phyloP scores from a whole-genome alignment of 64 coral and sea anemone species.

The Pocillopora damicornis region DNA sequence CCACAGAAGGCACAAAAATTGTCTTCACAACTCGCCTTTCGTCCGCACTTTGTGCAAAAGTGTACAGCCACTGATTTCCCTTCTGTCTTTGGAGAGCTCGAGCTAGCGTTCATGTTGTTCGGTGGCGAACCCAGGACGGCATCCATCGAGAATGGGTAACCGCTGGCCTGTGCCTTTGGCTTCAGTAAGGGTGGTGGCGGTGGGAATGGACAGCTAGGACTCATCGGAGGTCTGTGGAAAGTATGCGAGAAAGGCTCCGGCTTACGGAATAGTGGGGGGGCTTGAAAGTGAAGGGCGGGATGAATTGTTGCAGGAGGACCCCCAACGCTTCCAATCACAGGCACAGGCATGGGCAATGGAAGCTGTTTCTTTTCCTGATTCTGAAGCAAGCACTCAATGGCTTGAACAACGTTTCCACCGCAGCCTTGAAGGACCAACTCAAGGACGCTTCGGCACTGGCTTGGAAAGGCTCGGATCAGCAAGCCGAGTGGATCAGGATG shows the following conservation, averaged over 20 bases:
- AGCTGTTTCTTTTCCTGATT: slow-evolving; percentile 80
- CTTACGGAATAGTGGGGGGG: slow-evolving; percentile 71
- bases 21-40: slow-evolving; percentile 59
- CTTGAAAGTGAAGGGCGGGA: slow-evolving; percentile 69
- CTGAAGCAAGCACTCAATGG: slow-evolving; percentile 93
- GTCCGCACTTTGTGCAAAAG: slow-evolving; percentile 94
- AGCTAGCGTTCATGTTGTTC: not conserved
- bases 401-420: slow-evolving; percentile 95
- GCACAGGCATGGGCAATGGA: slow-evolving; percentile 54
- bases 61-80: slow-evolving; percentile 45
- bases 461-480: slow-evolving; percentile 80
- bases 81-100: slow-evolving; percentile 49
- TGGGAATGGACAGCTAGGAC: slow-evolving; percentile 52
- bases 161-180: slow-evolving; percentile 65
- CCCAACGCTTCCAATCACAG: slow-evolving; percentile 66
- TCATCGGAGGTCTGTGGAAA: slow-evolving; percentile 57
- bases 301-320: slow-evolving; percentile 59
- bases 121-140: slow-evolving; percentile 39
- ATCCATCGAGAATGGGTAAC: slow-evolving; percentile 68
- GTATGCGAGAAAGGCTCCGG: slow-evolving; percentile 67
- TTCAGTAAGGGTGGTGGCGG: slow-evolving; percentile 73
- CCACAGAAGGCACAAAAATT: slow-evolving; percentile 95
- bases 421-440: slow-evolving; percentile 93
- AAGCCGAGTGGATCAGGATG: slow-evolving; percentile 88
- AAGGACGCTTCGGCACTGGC: slow-evolving; percentile 87